Evolutionary conservation across 1,140 invertebrate species (phyloP), one percentile per base, ranked within the genome.

Genomic region (Paralvinella palmiformis): DNA sequence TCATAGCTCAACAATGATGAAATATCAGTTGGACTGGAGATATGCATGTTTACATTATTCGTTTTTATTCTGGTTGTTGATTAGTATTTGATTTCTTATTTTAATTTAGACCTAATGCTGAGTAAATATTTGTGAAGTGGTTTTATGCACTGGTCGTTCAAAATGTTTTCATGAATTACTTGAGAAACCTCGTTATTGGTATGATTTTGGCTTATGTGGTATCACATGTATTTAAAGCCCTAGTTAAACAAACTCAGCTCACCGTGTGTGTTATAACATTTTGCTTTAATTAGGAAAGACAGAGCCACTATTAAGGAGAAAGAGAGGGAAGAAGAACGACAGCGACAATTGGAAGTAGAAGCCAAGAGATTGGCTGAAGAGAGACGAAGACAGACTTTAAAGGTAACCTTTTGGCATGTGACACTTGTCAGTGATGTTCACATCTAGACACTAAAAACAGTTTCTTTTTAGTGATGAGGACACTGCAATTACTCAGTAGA

Each of bases 271-370:
- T 10, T 36, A 15, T 62, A n/a, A 22, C 6, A 20, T 27, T 2
- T 67, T 37, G 57, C 56, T 27, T 64, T 67, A 65, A 72, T 13
- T 45, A 84, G 82, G 68, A 88, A 88, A 67, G 95, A 99, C 75
- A 85, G 96, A 65, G 88, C 98, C 45, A 98, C 96, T 4, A 88
- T 98, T 37, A 89, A 93, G 71, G 95, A 99, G 75, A 90, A 91
- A 72, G 94, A 98, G 75, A 88, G 90, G 56, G 91, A 96, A 80
- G 86, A 88, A 48, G 83, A 87, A 68, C 90, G 89, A 71, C 87
- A 93, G 72, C 92, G 92, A 73, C 89, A 91, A 79, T 76, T 87
- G 55, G 91, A 94, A 79, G 75, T 85, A 5, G 90, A 94, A 73
- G 85, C 86, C 4, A 87, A 89, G 68, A 87, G 87, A 72, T 81